phyloP scores from a whole-genome alignment of 1,140 invertebrate genomes.

The Ooceraea biroi region DNA sequence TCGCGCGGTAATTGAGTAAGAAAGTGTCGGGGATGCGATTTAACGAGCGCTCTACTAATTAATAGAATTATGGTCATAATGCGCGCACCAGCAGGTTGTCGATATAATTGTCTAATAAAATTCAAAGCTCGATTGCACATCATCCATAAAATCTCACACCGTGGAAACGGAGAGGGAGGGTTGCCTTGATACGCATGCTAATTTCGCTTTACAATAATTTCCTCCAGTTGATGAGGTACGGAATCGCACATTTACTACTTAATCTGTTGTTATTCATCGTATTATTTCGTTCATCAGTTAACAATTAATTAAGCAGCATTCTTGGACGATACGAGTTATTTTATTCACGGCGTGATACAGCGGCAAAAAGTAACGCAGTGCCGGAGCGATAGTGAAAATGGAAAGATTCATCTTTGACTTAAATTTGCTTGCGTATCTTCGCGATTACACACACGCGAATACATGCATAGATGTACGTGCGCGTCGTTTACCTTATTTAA shows the following conservation, averaged over 20 bases:
- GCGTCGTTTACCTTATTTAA: too few relatives aligned
- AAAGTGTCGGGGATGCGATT: not conserved
- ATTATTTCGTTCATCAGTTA: too few relatives aligned
- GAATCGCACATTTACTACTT: not conserved
- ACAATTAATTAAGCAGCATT: too few relatives aligned
- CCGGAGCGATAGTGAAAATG: too few relatives aligned
- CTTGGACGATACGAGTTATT: too few relatives aligned
- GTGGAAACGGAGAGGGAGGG: not conserved
- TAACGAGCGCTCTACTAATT: constrained; percentile 39
- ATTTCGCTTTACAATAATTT: constrained; percentile 7
- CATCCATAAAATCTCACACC: not conserved
- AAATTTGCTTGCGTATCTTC: too few relatives aligned
- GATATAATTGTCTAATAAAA: constrained; percentile 37
- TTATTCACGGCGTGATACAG: too few relatives aligned
- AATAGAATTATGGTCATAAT: constrained; percentile 17
- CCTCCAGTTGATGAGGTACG: not conserved
- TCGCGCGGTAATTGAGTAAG: constrained; percentile 16
- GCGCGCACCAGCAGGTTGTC: not conserved
- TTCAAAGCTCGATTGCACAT: not conserved
- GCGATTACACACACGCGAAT: too few relatives aligned
- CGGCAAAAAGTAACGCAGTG: too few relatives aligned
- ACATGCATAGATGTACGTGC: too few relatives aligned
- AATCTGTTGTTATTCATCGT: too few relatives aligned
- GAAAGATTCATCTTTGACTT: too few relatives aligned
- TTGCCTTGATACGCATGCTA: not conserved